phyloP scores from a whole-genome alignment of 2,888 invertebrate genomes.

The Habrosyne pyritoides region DNA sequence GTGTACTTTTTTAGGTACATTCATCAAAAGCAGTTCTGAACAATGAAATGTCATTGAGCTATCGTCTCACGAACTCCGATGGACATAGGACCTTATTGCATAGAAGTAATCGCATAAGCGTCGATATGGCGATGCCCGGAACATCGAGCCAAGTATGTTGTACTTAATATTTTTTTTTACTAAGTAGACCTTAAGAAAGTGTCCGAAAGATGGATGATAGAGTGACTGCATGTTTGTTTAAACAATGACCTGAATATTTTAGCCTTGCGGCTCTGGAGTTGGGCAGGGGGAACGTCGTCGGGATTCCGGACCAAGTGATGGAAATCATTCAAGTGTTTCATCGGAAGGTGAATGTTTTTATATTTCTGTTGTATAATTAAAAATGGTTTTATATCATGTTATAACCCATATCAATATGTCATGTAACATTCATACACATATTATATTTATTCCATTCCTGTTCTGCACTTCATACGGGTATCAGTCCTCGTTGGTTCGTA shows the following conservation, averaged over 20 bases:
- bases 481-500: too few species aligned
- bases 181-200: neutral
- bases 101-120: conserved; percentile 65
- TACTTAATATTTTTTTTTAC: conserved; percentile 1
- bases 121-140: conserved; percentile 76
- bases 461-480: neutral
- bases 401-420: neutral
- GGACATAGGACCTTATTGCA: conserved; percentile 58
- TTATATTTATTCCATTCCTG: neutral
- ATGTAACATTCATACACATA: neutral
- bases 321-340: conserved; percentile 95
- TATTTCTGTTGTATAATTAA: neutral
- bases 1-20: conserved; percentile 83
- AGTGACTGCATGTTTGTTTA: conserved; percentile 1
- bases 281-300: conserved; percentile 48
- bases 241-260: conserved; percentile 20
- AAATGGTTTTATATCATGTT: neutral
- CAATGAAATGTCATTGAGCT: conserved; percentile 87
- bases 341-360: conserved; percentile 88
- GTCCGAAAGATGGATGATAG: conserved; percentile 7
- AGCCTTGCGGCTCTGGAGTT: conserved; percentile 61
- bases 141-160: conserved; percentile 62
- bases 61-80: conserved; percentile 82
- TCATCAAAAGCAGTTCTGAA: conserved; percentile 93
- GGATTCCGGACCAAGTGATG: conserved; percentile 81